Evolutionary conservation across 2,113 vertebrate species (phyloP).

Genomic region (Apteryx owenii): DNA sequence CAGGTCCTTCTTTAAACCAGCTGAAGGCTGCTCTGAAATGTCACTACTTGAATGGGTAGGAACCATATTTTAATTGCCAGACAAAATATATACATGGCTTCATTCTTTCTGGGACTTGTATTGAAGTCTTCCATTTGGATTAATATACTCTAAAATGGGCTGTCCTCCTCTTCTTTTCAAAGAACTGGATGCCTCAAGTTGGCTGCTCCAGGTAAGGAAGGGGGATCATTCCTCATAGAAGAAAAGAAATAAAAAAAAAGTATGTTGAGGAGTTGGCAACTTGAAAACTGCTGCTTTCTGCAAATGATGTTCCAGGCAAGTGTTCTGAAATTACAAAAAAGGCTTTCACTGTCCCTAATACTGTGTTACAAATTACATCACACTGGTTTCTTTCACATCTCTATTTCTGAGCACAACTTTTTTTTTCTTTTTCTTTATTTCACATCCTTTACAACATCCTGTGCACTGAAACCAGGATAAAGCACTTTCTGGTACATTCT

Average conservation of each 20-base stretch:
- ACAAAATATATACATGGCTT: accelerated
- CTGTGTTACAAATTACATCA: background rate
- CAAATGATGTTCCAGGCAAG: background rate
- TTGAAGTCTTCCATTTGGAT: background rate
- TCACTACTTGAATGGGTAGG: background rate
- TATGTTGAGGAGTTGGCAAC: background rate
- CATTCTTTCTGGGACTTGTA: background rate
- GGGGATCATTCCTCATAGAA: background rate
- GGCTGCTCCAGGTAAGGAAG: background rate
- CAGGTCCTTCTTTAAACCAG: background rate
- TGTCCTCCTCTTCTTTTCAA: background rate
- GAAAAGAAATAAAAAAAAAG: background rate
- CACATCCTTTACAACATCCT: background rate
- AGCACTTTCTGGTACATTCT: background rate
- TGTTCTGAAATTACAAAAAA: background rate
- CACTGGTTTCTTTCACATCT: background rate
- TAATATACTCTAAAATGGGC: background rate
- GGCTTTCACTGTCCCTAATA: background rate
- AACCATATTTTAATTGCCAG: background rate
- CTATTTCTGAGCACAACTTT: background rate
- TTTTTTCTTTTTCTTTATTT: background rate
- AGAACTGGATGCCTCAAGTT: background rate
- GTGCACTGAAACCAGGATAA: background rate
- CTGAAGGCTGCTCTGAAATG: background rate
- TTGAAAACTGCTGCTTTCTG: background rate